Base-by-base conservation (phyloP, 2,888 invertebrate species). In the Lysandra coridon region DNA sequence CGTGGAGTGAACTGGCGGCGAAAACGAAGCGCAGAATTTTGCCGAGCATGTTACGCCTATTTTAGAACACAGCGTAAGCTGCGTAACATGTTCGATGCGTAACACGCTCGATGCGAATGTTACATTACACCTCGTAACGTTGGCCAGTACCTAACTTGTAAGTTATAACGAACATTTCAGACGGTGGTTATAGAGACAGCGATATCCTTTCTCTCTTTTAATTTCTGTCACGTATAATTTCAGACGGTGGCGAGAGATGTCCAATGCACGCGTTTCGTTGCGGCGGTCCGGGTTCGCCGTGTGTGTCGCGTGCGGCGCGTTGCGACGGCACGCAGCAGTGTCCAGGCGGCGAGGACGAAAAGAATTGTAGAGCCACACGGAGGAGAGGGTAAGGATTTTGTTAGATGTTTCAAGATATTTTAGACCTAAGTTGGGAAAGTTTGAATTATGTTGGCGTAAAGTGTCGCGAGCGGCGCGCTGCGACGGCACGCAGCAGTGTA, bases 271-370 rank as follows among this genome's bases (percentile, higher is more conserved):
- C 97, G 10, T 97, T 97, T 93, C 95, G 95, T 14, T 97, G 97
- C 86, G 95, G 95, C 79, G 95, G 95, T 0, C 95, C 96, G 7
- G 96, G 97, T 30, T 95, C 95, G 6, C 94, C 94, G 44, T 98
- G 98, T 90, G 96, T 98, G 80, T 97, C 98, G 0, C 95, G 97
- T 60, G 97, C 98, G 0, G 95, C 96, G 3, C 93, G 98, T 6
- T 98, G 98, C 89, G 98, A 98, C 89, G 98, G 98, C 2, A 95
- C 95, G 75, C 95, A 94, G 77, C 97, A 97, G 87, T 97, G 97
- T 87, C 96, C 97, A 0, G 95, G 95, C n/a, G 97, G 97, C 49
- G 97, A 97, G 87, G 97, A 97, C 86, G 97, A 97, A 88, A 91
- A 95, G 80, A 96, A 96, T 85, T 97, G 97, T 87, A 91, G 94